Conservation (phyloP, 1,140 invertebrate species). For the Penaeus japonicus region DNA sequence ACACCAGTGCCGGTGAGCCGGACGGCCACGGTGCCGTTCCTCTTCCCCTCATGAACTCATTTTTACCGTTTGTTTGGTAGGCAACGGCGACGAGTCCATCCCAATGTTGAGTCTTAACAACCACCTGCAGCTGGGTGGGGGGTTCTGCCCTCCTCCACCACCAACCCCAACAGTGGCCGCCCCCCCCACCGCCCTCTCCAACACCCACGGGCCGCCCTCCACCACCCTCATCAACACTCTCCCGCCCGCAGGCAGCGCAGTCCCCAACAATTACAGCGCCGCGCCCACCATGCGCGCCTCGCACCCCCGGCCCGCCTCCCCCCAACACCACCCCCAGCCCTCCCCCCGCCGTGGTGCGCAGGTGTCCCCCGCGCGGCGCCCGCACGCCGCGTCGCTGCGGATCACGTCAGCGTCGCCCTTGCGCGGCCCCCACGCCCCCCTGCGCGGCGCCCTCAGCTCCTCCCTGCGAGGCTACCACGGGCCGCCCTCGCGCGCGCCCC, state of each 20-base stretch:
- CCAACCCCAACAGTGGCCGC: constrained; percentile 42
- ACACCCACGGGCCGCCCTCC: constrained; percentile 39
- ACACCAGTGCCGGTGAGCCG: too few species aligned
- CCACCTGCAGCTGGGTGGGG: constrained; percentile 49
- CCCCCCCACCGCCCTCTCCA: constrained; percentile 52
- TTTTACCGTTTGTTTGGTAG: constrained; percentile 54
- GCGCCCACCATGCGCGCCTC: constrained; percentile 1
- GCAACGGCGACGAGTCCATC: constrained; percentile 56
- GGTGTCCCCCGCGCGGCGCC: constrained; percentile 2
- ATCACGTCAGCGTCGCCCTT: too few species aligned
- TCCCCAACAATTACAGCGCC: constrained; percentile 45
- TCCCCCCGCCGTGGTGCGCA: constrained; percentile 26
- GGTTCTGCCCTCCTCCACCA: constrained; percentile 31
- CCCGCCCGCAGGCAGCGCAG: constrained; percentile 18
- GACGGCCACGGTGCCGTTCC: too few species aligned
- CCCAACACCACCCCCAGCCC: constrained; percentile 23
- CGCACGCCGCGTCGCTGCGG: not conserved
- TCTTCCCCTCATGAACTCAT: constrained; percentile 17
- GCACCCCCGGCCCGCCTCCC: constrained; percentile 26
- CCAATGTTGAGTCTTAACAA: constrained; percentile 58
- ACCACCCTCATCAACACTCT: constrained; percentile 35
- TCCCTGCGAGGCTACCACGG: too few species aligned
- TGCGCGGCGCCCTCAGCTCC: too few species aligned
- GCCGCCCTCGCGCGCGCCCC: too few species aligned
- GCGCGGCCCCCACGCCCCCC: too few species aligned